These are phyloP conservation scores for Phengaris alcon DNA, from an alignment of 2,888 invertebrate species.

Conservation along the genomic window DNA sequence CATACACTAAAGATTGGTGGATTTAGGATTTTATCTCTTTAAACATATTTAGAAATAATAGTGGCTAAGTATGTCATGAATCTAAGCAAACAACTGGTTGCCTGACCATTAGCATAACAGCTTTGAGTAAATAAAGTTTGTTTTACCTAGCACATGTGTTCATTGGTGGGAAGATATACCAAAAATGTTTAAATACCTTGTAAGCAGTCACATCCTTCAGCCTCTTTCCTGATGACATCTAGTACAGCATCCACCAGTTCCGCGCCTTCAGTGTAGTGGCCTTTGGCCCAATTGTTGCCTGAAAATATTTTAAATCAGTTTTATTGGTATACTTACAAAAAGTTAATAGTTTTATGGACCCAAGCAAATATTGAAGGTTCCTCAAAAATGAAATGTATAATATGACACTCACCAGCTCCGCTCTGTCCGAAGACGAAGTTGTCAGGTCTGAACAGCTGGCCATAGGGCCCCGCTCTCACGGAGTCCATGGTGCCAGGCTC, in stretches of 20 bases:
- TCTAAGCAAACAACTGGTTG: too few relatives aligned
- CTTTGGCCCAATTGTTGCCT: constrained; percentile 80
- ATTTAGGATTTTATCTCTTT: too few relatives aligned
- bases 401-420: constrained; percentile 80
- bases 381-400: background rate
- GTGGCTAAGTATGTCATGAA: too few relatives aligned
- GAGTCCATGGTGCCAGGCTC: constrained; percentile 95
- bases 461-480: constrained; percentile 88
- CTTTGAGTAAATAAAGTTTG: too few relatives aligned
- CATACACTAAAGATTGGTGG: too few relatives aligned
- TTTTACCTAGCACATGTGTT: too few relatives aligned
- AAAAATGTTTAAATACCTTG: constrained; percentile 72
- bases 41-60: too few relatives aligned
- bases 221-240: constrained; percentile 83
- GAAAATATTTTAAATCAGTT: background rate
- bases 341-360: too few relatives aligned
- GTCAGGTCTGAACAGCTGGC: constrained; percentile 91
- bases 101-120: too few relatives aligned
- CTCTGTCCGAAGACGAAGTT: constrained; percentile 91
- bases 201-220: constrained; percentile 87
- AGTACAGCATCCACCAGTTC: constrained; percentile 84
- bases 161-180: too few relatives aligned
- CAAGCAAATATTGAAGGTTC: background rate
- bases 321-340: background rate
- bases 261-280: constrained; percentile 87